Evolutionary conservation across 2,888 invertebrate genomes (phyloP), one percentile per base, ranked within the genome.

Genomic region (Andrena flavipes): DNA sequence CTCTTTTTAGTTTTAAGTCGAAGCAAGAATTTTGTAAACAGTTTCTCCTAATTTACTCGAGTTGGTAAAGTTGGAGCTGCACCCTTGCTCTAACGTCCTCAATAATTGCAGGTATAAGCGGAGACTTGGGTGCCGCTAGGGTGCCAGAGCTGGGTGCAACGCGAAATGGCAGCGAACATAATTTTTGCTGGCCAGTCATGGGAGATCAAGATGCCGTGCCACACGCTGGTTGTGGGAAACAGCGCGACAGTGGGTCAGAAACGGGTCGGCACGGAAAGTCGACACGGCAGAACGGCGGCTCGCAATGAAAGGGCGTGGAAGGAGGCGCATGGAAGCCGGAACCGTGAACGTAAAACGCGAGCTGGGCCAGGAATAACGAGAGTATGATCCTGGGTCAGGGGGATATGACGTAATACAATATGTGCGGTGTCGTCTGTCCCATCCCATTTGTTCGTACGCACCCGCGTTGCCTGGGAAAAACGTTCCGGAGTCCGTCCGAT

Each of bases 341-440:
- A 72, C 16, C 16, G 67, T 49, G 68, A 64, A 59, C 60, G 76
- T 65, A 80, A 75, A 77, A 72, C 54, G 67, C 60, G 71, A 59
- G 33, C 69, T 26, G 68, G 68, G 69, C 59, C 72, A 79, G 80
- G 80, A 85, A 87, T 77, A 88, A 82, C 81, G 68, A 68, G 71
- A 81, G 78, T 64, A 59, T 63, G 80, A 77, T 84, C 76, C 68
- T 73, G 54, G 56, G 56, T 68, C 59, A 23, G 63, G 80, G 71
- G 81, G 74, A 80, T 79, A 86, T 84, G 84, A 87, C 82, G 82
- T 89, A 84, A 90, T 87, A 86, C 88, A 89, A 90, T 88, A 89
- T 88, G 88, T 85, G 84, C 81, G 82, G 86, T 88, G 90, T 88
- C 89, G 86, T 82, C 84, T 88, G 86, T 87, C 84, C 76, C 88